These are phyloP conservation scores for Eristalinus sepulchralis DNA, from an alignment of 2,888 invertebrate genomes.

Conservation along the genomic window DNA sequence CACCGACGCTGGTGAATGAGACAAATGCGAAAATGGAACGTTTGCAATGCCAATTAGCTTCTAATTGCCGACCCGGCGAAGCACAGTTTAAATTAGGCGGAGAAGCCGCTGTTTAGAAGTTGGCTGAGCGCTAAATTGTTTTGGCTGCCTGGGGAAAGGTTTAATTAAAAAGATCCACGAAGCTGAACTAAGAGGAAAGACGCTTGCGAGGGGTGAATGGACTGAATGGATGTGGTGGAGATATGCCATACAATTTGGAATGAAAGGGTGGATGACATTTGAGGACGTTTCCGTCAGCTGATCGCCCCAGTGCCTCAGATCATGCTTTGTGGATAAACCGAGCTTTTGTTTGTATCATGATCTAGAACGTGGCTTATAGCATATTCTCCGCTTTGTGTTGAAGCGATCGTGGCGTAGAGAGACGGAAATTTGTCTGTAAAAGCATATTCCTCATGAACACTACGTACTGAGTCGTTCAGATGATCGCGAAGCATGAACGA, in stretches of 20 bases:
- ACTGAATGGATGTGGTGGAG: not conserved
- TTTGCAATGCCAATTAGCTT: slow-evolving; percentile 7
- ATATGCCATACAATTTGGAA: not conserved
- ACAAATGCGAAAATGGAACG: not conserved
- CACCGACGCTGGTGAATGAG: slow-evolving; percentile 31
- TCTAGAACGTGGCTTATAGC: too few relatives aligned
- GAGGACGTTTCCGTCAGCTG: too few relatives aligned
- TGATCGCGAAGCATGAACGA: too few relatives aligned
- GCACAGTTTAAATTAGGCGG: not conserved
- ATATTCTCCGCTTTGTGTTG: too few relatives aligned
- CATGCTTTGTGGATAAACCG: too few relatives aligned
- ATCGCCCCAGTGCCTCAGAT: too few relatives aligned
- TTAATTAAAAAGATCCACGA: not conserved
- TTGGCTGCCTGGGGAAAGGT: not conserved
- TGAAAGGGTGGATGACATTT: too few relatives aligned
- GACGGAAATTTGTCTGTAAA: too few relatives aligned
- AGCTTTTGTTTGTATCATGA: too few relatives aligned
- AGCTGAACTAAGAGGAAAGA: not conserved
- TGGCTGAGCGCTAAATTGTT: not conserved
- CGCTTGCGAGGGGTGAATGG: not conserved
- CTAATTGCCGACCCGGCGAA: not conserved
- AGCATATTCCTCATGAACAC: too few relatives aligned
- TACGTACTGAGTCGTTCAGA: too few relatives aligned
- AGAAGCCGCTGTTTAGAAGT: not conserved
- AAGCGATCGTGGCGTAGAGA: too few relatives aligned